phyloP scores from a whole-genome alignment of 2,113 vertebrate species.

The Phyllostomus hastatus region DNA sequence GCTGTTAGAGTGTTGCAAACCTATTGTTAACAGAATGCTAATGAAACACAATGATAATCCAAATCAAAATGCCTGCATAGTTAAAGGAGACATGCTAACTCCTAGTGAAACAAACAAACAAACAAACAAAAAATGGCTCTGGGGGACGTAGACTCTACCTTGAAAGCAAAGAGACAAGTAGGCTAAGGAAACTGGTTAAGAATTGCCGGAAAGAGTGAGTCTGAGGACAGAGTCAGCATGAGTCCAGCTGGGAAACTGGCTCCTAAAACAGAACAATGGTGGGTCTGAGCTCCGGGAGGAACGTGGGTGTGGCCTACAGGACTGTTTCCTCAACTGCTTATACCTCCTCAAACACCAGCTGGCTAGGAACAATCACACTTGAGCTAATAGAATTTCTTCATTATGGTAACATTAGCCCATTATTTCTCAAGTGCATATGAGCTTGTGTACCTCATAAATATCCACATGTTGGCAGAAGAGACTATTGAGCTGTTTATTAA shows the following conservation, averaged over 20 bases:
- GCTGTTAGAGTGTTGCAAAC: not conserved
- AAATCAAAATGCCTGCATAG: not conserved
- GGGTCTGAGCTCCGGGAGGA: rapidly evolving
- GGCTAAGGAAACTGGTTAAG: not conserved
- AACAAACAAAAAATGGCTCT: not conserved
- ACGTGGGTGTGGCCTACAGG: rapidly evolving
- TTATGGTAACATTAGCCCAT: not conserved
- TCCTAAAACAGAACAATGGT: not conserved
- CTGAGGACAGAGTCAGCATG: not conserved
- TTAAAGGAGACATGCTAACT: not conserved
- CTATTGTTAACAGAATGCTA: not conserved
- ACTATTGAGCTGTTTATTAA: not conserved
- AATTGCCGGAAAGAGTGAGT: not conserved
- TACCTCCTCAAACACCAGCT: not conserved
- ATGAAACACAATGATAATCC: not conserved
- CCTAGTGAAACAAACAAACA: not conserved
- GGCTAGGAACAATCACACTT: not conserved
- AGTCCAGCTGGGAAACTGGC: not conserved
- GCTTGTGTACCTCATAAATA: not conserved
- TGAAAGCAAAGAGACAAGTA: not conserved
- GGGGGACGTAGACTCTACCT: not conserved
- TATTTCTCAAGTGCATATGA: not conserved
- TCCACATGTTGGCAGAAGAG: not conserved
- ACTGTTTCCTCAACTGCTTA: not conserved
- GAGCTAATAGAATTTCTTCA: not conserved